Conservation (phyloP, 2,888 invertebrate genomes). For the Entomobrya multifasciata region DNA sequence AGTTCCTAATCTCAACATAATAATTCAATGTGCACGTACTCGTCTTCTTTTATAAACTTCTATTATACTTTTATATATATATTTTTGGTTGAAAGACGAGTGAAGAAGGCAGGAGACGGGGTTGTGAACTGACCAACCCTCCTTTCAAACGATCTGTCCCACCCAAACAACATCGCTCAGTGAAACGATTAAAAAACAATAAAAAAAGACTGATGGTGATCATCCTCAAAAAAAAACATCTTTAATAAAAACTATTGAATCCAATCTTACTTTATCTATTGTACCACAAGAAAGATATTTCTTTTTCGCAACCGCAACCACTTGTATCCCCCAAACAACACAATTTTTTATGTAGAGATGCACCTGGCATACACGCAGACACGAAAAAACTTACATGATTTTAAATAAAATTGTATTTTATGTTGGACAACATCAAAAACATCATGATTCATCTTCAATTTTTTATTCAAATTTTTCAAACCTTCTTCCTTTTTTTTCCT, state of each 20-base stretch:
- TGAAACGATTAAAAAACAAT: slow-evolving; percentile 74
- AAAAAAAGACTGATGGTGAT: slow-evolving; percentile 69
- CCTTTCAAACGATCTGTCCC: slow-evolving; percentile 73
- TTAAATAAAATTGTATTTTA: neutral
- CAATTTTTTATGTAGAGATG: neutral
- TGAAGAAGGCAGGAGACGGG: slow-evolving; percentile 71
- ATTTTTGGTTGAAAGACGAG: slow-evolving; percentile 49
- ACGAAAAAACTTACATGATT: slow-evolving; percentile 42
- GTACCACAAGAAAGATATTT: slow-evolving; percentile 12
- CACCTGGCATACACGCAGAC: slow-evolving; percentile 39
- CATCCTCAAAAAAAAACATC: slow-evolving; percentile 58
- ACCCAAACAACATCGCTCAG: slow-evolving; percentile 72
- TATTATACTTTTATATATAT: no score
- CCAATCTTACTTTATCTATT: neutral
- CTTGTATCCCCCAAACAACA: slow-evolving; percentile 29
- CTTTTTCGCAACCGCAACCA: neutral
- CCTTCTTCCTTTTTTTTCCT: no score
- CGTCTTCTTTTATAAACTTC: no score
- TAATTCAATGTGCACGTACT: slow-evolving; percentile 64
- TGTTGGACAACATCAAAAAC: no score
- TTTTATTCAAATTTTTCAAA: no score
- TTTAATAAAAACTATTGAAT: slow-evolving; percentile 27
- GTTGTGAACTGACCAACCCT: slow-evolving; percentile 74
- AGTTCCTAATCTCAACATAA: slow-evolving; percentile 73
- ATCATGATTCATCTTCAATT: slow-evolving; percentile 39